These are phyloP conservation scores for Hybos culiciformis DNA, from an alignment of 2,888 invertebrate genomes.

Conservation along the genomic window DNA sequence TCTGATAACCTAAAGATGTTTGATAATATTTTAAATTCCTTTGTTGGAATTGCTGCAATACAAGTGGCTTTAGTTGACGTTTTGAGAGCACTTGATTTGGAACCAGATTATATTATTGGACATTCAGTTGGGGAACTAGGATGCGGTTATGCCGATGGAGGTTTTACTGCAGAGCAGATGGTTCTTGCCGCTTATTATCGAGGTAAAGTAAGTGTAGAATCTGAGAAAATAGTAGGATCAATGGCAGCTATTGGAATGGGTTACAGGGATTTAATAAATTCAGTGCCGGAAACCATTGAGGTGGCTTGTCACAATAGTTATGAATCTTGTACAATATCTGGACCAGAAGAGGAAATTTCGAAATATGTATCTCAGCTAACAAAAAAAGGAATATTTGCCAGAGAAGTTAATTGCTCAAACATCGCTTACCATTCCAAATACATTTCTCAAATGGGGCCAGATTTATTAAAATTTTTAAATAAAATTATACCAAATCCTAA, in stretches of 20 bases:
- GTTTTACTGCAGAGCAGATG: conserved; percentile 73
- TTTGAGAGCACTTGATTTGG: conserved; percentile 43
- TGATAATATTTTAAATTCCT: conserved; percentile 50
- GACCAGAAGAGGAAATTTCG: conserved; percentile 53
- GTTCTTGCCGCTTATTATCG: conserved; percentile 72
- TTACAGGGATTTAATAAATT: conserved; percentile 38
- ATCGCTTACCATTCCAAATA: conserved; percentile 79
- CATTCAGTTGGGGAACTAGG: conserved; percentile 90
- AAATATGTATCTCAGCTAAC: conserved; percentile 49
- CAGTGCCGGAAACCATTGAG: conserved; percentile 60
- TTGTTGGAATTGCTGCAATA: conserved; percentile 55
- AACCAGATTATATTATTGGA: conserved; percentile 61
- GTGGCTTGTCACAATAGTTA: conserved; percentile 77
- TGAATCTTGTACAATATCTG: conserved; percentile 79
- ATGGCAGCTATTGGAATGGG: conserved; percentile 81
- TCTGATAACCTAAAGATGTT: conserved; percentile 43
- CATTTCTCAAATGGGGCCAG: conserved; percentile 52
- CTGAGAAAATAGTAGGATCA: conserved; percentile 53
- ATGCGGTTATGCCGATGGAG: conserved; percentile 87
- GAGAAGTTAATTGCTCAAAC: conserved; percentile 68
- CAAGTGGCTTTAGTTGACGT: conserved; percentile 49
- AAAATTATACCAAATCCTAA: conserved; percentile 51
- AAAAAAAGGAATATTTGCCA: conserved; percentile 59
- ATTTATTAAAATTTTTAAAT: conserved; percentile 46
- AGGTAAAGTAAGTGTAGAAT: conserved; percentile 59